These are phyloP conservation scores for Drosophila biarmipes DNA, from an alignment of 1,140 invertebrate genomes.

Conservation along the genomic window DNA sequence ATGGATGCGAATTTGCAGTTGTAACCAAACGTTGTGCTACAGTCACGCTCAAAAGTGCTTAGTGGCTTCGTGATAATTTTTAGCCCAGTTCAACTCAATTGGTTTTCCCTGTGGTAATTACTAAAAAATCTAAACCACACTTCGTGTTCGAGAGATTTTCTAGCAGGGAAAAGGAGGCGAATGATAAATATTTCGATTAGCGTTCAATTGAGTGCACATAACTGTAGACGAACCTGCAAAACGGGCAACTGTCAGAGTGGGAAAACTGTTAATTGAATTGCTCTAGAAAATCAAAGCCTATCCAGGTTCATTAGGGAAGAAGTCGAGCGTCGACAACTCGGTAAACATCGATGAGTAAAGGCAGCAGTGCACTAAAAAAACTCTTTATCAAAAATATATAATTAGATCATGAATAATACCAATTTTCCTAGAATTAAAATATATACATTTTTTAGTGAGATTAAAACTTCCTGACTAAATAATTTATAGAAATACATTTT, in stretches of 20 bases:
- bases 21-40: slow-evolving; percentile 2
- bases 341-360: slow-evolving; percentile 9
- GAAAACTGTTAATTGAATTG: slow-evolving; percentile 73
- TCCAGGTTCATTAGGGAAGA: slow-evolving; percentile 53
- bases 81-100: slow-evolving; percentile 5
- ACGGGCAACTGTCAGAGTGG: slow-evolving; percentile 18
- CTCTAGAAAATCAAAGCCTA: slow-evolving; percentile 40
- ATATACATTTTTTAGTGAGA: no score
- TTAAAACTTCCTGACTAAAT: no score
- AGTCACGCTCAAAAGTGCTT: slow-evolving; percentile 44
- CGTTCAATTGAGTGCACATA: slow-evolving; percentile 74
- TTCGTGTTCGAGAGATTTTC: slow-evolving; percentile 29
- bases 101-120: slow-evolving; percentile 25
- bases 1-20: slow-evolving; percentile 19
- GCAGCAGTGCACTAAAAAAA: neutral
- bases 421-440: no score
- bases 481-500: neutral
- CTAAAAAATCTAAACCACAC: slow-evolving; percentile 38
- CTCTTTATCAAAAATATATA: neutral
- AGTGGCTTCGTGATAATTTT: slow-evolving; percentile 39
- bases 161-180: slow-evolving; percentile 17
- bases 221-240: slow-evolving; percentile 60
- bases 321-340: slow-evolving; percentile 10
- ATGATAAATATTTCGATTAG: slow-evolving; percentile 66
- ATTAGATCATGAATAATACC: no score